Base-by-base conservation (phyloP, 2,888 invertebrate species). In the Odontomyia ornata region DNA sequence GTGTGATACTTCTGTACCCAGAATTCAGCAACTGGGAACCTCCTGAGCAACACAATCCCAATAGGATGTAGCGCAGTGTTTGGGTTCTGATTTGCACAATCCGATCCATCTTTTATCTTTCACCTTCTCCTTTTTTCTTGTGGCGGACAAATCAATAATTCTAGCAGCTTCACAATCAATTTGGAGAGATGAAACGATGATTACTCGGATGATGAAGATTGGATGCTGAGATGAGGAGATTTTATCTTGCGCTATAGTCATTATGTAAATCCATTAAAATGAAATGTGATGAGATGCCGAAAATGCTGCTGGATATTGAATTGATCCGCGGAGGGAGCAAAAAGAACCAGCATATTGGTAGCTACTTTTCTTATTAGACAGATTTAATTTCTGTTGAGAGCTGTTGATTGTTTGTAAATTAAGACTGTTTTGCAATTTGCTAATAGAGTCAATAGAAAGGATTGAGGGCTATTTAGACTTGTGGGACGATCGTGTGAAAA, bases 131-230 rank as follows among this genome's bases (percentile, higher is more conserved):
- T 23, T 60, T 25, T 23, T 25, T 23, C 13, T 11, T 56, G 9
- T 15, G 13, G 9, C 60, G 60, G 60, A 60, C 60, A 60, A 23
- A 60, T 60, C 23, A 60, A 60, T 60, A 60, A 60, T 60, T 21
- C 60, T 60, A 60, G 60, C 60, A 15, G 18, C 52, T 36, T 52
- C 52, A 60, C 23, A 60, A 60, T 25, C 60, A 60, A 60, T 60
- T 60, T 52, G 52, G n/a, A 52, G 15, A 60, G 60, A 60, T 60
- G 60, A 60, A 60, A 60, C 23, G 60, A 60, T 60, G 60, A 60
- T 60, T 21, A 60, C n/a, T n/a, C n/a, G n/a, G n/a, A n/a, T 60
- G 21, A 60, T 60, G 60, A 60, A 23, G 25, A 60, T 60, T 25
- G 60, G 23, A 60, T 60, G 60, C 9, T 7, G 25, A 60, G 25